These are phyloP conservation scores for Heliopora coerulea DNA, from an alignment of 92 coral and sea anemone genomes.

Conservation along the genomic window DNA sequence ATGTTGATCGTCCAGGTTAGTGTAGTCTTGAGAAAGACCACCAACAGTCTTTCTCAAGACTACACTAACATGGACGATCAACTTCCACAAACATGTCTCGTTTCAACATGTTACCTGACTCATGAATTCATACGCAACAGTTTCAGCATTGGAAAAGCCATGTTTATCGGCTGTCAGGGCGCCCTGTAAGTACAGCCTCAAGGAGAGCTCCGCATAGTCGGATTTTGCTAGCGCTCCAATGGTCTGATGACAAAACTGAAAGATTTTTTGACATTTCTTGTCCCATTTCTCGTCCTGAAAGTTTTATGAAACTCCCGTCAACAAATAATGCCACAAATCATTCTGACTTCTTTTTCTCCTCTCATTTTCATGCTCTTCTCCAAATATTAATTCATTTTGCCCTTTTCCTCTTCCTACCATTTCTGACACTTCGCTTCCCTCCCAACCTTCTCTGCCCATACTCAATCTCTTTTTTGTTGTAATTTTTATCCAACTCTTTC, in stretches of 20 bases:
- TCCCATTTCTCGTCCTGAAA: slow-evolving; percentile 98
- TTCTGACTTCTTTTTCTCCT: too few relatives aligned
- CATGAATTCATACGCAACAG: slow-evolving; percentile 98
- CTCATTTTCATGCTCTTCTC: too few relatives aligned
- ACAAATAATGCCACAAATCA: background rate
- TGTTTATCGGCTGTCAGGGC: slow-evolving; percentile 89
- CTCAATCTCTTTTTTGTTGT: too few relatives aligned
- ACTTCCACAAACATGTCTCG: too few relatives aligned
- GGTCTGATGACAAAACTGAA: slow-evolving; percentile 99
- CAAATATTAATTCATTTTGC: too few relatives aligned
- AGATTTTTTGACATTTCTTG: slow-evolving; percentile 96
- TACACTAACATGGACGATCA: too few relatives aligned
- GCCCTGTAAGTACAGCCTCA: slow-evolving; percentile 92
- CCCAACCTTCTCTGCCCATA: too few relatives aligned
- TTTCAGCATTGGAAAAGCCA: slow-evolving; percentile 89
- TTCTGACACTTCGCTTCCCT: background rate
- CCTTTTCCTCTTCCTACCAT: background rate
- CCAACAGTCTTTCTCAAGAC: too few relatives aligned
- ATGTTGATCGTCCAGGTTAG: too few relatives aligned
- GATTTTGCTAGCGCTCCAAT: slow-evolving; percentile 95
- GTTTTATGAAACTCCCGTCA: slow-evolving; percentile 9
- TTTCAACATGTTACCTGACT: slow-evolving; percentile 69
- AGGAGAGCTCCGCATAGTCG: slow-evolving; percentile 86
- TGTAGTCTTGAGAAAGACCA: too few relatives aligned
- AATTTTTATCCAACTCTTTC: too few relatives aligned